phyloP scores from a whole-genome alignment of 2,797 vertebrate genomes.

The Microcaecilia unicolor region DNA sequence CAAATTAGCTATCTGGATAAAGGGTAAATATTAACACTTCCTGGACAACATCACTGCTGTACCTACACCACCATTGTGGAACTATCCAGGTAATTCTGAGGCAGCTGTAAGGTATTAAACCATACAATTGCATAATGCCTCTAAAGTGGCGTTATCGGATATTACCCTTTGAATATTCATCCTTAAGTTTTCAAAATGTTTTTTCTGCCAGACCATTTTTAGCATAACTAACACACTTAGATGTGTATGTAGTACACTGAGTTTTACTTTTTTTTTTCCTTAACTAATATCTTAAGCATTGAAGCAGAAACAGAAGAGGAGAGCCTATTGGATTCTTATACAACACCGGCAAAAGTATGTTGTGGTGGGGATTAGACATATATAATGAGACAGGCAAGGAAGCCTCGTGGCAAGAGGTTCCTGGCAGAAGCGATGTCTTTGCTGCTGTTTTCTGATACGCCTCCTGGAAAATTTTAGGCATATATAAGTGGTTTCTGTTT shows the following conservation, averaged over 20 bases:
- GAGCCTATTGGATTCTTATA: slow-evolving; percentile 70
- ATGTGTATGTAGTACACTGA: not conserved
- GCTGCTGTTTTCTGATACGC: not conserved
- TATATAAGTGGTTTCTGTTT: too few relatives aligned
- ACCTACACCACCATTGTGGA: too few relatives aligned
- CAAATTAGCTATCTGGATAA: too few relatives aligned
- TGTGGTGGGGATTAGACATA: rapidly evolving
- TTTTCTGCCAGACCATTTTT: not conserved
- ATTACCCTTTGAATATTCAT: too few relatives aligned
- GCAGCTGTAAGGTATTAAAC: too few relatives aligned
- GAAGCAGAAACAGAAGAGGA: slow-evolving; percentile 80
- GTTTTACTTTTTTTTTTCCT: slow-evolving; percentile 3
- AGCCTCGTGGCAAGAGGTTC: not conserved
- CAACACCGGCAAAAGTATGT: slow-evolving; percentile 77
- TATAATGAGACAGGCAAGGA: too few relatives aligned
- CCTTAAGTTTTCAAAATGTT: not conserved
- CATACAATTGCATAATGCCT: too few relatives aligned
- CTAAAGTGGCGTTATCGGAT: too few relatives aligned
- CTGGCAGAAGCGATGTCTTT: too few relatives aligned
- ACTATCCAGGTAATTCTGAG: too few relatives aligned
- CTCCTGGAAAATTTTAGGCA: not conserved
- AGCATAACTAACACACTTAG: not conserved
- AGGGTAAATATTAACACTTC: too few relatives aligned
- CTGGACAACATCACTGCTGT: too few relatives aligned
- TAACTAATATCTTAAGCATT: slow-evolving; percentile 50